These are phyloP conservation scores for Oryzias javanicus DNA, from an alignment of 2,113 vertebrate genomes.

Conservation along the genomic window DNA sequence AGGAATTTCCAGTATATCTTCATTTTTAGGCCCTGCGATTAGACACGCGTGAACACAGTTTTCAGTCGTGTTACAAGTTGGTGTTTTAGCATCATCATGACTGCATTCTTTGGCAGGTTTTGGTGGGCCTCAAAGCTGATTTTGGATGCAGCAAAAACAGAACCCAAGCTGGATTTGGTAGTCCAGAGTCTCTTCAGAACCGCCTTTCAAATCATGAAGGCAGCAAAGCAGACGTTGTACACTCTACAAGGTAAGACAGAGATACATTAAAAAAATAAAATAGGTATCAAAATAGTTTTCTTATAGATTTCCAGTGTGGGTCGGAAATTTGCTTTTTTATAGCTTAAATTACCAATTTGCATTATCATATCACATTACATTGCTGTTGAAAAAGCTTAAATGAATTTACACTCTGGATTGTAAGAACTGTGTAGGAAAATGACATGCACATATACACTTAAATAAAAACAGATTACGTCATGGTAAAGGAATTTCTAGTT, in stretches of 20 bases:
- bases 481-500: neutral
- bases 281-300: no score
- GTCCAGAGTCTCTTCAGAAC: conserved; percentile 46
- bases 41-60: no score
- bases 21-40: neutral
- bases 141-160: conserved; percentile 46
- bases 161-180: conserved; percentile 51
- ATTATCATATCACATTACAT: neutral
- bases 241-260: conserved; percentile 52
- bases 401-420: conserved; percentile 26
- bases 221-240: conserved; percentile 34
- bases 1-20: neutral
- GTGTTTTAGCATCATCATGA: neutral
- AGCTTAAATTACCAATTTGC: no score
- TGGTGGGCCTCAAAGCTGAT: conserved; percentile 45
- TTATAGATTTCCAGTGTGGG: no score
- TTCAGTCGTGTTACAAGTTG: no score
- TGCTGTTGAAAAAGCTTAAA: conserved; percentile 1
- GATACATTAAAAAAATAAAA: no score
- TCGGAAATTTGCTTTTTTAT: no score
- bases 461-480: neutral
- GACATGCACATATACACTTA: conserved; percentile 9
- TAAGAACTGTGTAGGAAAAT: neutral
- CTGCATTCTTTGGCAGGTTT: conserved; percentile 58
- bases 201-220: conserved; percentile 58